Percentiles rank a stretch among this genome's conserved stretches.
phyloP scores from a whole-genome alignment of 2,797 vertebrate species.

The Sternarchorhynchus goeldii region DNA sequence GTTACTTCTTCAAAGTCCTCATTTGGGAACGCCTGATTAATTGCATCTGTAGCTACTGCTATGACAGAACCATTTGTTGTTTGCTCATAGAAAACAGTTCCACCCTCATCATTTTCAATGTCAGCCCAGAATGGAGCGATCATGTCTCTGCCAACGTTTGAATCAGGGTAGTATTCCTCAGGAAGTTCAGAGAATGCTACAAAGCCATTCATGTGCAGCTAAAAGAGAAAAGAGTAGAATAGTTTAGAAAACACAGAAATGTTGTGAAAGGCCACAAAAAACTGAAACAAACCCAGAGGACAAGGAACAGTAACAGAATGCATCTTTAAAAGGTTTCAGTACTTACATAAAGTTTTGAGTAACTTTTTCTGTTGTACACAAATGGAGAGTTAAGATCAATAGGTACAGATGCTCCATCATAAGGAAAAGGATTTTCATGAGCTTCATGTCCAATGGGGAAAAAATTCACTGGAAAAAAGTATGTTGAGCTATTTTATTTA shows the following conservation, averaged over 20 bases:
- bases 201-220: background rate
- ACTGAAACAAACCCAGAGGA: no score
- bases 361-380: background rate
- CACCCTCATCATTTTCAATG: background rate
- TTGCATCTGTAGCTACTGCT: background rate
- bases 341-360: background rate
- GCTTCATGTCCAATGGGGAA: background rate
- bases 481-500: no score
- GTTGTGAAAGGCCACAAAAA: no score
- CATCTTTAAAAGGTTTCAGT: background rate
- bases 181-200: background rate
- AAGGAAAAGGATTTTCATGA: background rate
- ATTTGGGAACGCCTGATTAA: background rate
- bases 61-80: background rate
- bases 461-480: no score
- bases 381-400: background rate
- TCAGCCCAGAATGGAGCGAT: constrained; percentile 38
- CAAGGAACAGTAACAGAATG: background rate
- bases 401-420: background rate
- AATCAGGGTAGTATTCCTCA: background rate
- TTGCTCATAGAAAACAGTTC: constrained; percentile 12
- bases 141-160: constrained; percentile 14
- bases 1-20: constrained; percentile 7
- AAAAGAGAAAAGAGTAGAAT: background rate
- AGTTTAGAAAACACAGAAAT: no score